Evolutionary conservation across 2,113 vertebrate genomes (phyloP).

Genomic region (Rhombomys opimus): DNA sequence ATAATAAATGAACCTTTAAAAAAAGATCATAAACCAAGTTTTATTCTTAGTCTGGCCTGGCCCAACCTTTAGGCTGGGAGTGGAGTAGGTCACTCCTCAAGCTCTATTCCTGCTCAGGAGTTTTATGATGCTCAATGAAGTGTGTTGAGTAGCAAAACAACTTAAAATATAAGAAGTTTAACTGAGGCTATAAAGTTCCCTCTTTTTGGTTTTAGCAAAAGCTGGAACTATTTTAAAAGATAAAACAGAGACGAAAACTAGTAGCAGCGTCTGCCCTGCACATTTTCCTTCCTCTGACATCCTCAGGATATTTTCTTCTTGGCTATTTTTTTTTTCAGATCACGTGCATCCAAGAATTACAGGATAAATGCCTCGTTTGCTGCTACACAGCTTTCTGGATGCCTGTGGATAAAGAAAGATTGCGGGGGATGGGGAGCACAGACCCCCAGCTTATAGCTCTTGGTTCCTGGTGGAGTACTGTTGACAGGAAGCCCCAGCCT

Average conservation of each 20-base stretch:
- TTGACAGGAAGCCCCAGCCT: background rate
- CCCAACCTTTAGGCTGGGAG: no score
- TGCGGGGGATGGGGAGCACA: accelerated
- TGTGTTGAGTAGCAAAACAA: slow-evolving; percentile 6
- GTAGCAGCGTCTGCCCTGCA: slow-evolving; percentile 84
- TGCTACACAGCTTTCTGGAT: slow-evolving; percentile 49
- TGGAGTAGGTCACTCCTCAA: background rate
- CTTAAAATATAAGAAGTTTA: slow-evolving; percentile 43
- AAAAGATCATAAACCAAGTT: background rate
- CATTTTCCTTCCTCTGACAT: slow-evolving; percentile 82
- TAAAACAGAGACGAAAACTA: slow-evolving; percentile 80
- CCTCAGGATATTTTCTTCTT: slow-evolving; percentile 78
- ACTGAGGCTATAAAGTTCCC: slow-evolving; percentile 49
- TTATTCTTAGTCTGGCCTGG: background rate
- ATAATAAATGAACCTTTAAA: no score
- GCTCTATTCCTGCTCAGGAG: background rate
- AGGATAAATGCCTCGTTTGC: slow-evolving; percentile 57
- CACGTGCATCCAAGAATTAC: slow-evolving; percentile 76
- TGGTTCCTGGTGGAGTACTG: background rate
- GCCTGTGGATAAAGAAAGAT: background rate
- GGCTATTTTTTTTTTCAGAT: slow-evolving; percentile 53
- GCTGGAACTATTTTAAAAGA: slow-evolving; percentile 79
- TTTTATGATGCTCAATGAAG: slow-evolving; percentile 11
- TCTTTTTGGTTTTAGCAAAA: slow-evolving; percentile 57
- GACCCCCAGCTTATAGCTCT: background rate